phyloP scores from a whole-genome alignment of 2,888 invertebrate species.

The Congeria kusceri region DNA sequence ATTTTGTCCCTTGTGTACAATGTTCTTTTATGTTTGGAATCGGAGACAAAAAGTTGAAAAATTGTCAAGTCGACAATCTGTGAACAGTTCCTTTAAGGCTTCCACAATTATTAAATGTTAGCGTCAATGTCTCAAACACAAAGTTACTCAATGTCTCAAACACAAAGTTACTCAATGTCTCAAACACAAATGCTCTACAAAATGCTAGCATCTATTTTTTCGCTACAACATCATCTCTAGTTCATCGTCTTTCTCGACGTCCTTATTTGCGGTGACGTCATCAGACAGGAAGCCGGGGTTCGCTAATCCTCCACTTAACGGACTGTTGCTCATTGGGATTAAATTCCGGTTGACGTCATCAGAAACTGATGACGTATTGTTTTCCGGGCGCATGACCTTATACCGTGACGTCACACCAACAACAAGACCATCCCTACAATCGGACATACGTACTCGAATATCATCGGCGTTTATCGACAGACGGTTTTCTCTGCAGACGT shows the following conservation, averaged over 20 bases:
- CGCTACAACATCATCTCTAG: too few relatives aligned
- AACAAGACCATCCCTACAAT: constrained; percentile 69
- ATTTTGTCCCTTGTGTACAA: too few relatives aligned
- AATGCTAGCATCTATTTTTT: too few relatives aligned
- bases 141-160: too few relatives aligned
- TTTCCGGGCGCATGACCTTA: constrained; percentile 12
- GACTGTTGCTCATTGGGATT: constrained; percentile 23
- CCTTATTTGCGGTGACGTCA: constrained; percentile 30
- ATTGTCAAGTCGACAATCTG: too few relatives aligned
- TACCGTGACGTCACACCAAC: constrained; percentile 69
- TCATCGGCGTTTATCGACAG: constrained; percentile 44
- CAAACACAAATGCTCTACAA: too few relatives aligned
- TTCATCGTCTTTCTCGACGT: constrained; percentile 43
- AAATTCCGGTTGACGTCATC: constrained; percentile 32
- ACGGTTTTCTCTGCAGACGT: not conserved
- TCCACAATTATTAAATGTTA: too few relatives aligned
- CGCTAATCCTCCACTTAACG: constrained; percentile 16
- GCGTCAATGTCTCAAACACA: too few relatives aligned
- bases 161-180: too few relatives aligned
- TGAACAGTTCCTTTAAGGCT: too few relatives aligned
- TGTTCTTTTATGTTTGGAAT: too few relatives aligned
- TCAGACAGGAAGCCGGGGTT: constrained; percentile 42
- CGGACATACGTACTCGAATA: constrained; percentile 66
- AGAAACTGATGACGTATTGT: constrained; percentile 19
- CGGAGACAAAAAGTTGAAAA: too few relatives aligned